Base-by-base conservation (phyloP, 2,888 invertebrate genomes). In the Diarsia dahlii region DNA sequence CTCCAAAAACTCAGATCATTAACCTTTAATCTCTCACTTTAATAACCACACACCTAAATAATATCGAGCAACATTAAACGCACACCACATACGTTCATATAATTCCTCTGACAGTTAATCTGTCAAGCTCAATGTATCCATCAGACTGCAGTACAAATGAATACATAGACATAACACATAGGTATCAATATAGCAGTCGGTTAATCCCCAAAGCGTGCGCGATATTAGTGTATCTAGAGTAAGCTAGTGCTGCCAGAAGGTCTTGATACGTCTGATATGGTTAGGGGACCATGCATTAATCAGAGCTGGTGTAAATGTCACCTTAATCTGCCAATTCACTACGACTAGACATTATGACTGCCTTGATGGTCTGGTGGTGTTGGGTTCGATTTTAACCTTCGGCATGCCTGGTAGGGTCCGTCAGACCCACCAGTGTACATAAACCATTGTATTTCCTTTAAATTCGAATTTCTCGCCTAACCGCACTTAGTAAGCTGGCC, bases 171-270 rank as follows among this genome's bases (percentile, higher is more conserved):
- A 34, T 12, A 48, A 45, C 39, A 74, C 10, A 34, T 34, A 34
- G 12, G 20, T 48, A 39, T 75, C 75, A 78, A 48, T 75, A 63
- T 18, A 20, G 20, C 34, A 50, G 10, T 8, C 8, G 12, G 2
- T 34, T 76, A 76, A 82, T 78, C 78, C 82, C 45, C 45, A 67
- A 76, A 78, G 76, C 39, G 12, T 18, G 34, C 39, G n/a, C 9
- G n/a, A 34, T 50, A 15, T 46, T 12, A 28, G 39, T 10, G 18
- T 28, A 23, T 15, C 10, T 23, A 54, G 6, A 9, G 5, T 6
- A 3, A 52, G n/a, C 8, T 52, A n/a, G 13, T 15, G 13, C 46
- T 15, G 3, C n/a, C 65, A 58, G 48, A 39, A 64, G 46, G n/a
- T 18, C 15, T 54, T 39, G 18, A 62, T 28, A 28, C 28, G 28